Evolutionary conservation across 2,888 invertebrate species (phyloP).

Genomic region (Hoplodrina blanda): DNA sequence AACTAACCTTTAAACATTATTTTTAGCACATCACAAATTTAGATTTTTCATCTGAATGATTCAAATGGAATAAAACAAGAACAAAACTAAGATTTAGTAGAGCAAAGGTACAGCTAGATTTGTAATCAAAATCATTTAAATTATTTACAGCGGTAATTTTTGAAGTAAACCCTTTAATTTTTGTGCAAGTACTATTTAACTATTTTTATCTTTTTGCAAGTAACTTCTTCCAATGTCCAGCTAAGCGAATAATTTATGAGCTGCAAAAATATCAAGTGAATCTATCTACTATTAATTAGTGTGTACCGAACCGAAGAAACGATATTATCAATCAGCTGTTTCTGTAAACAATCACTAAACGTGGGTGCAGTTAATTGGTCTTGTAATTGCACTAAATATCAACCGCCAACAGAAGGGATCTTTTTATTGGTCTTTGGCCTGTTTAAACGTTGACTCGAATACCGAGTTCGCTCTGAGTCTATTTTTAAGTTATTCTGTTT

Average conservation of each 20-base stretch:
- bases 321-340: slow-evolving; percentile 50
- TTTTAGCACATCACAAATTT: neutral
- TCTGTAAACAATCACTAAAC: slow-evolving; percentile 48
- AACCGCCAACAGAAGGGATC: slow-evolving; percentile 26
- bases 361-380: slow-evolving; percentile 48
- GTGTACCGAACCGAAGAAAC: slow-evolving; percentile 20
- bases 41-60: neutral
- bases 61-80: neutral
- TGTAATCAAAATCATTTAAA: no score
- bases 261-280: slow-evolving; percentile 18
- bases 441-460: slow-evolving; percentile 35
- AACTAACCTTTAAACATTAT: neutral
- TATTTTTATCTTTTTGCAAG: slow-evolving; percentile 1
- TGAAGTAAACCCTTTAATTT: no score
- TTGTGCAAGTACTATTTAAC: neutral
- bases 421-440: slow-evolving; percentile 38
- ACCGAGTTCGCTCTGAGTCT: slow-evolving; percentile 16
- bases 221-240: neutral
- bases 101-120: no score
- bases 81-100: neutral
- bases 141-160: neutral
- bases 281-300: slow-evolving; percentile 35
- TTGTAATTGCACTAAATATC: slow-evolving; percentile 51
- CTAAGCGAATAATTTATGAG: slow-evolving; percentile 11
- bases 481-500: slow-evolving; percentile 27